Base-by-base conservation (phyloP, 2,888 invertebrate species). In the Teleiodes luculella region DNA sequence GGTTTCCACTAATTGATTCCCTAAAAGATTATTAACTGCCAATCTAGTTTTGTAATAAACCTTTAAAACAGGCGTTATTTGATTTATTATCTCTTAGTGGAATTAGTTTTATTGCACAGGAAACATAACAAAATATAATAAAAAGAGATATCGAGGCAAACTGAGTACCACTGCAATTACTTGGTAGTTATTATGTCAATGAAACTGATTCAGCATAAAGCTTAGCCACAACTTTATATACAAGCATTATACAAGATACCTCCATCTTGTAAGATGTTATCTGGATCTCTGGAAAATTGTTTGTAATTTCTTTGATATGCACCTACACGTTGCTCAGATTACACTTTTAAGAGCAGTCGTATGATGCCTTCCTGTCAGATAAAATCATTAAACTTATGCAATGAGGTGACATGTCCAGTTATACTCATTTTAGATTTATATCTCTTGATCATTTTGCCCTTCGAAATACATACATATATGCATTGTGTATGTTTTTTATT, bases 1-100 rank as follows among this genome's bases (percentile, higher is more conserved):
- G 51, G 46, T 51, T 55, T 51, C 55, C 31, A 41, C 50, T 53
- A 52, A 55, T 48, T 47, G 51, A 59, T 55, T 57, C 36, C 20
- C 43, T 43, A 43, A 43, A 43, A 28, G 6, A 43, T 20, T 28
- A 24, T 43, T 43, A 28, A 43, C 43, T n/a, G 20, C 37, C 14
- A 37, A 7, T 14, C 37, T 16, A 24, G 28, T 43, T 43, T 43
- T 13, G 43, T 28, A 43, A 43, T 43, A 43, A 28, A 13, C 28
- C 13, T 43, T 4, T 24, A 11, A n/a, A 24, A 24, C 24, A 20
- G 20, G 43, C 24, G 4, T 24, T n/a, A 3, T 24, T 20, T 8
- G 8, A 33, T 8, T 33, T 33, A n/a, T 33, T n/a, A 33, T 33
- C 33, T 3, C 33, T 33, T 11, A 33, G 4, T n/a, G 2, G 33